Conservation (phyloP, 2,797 vertebrate species). For the Enteromius argenteus region DNA sequence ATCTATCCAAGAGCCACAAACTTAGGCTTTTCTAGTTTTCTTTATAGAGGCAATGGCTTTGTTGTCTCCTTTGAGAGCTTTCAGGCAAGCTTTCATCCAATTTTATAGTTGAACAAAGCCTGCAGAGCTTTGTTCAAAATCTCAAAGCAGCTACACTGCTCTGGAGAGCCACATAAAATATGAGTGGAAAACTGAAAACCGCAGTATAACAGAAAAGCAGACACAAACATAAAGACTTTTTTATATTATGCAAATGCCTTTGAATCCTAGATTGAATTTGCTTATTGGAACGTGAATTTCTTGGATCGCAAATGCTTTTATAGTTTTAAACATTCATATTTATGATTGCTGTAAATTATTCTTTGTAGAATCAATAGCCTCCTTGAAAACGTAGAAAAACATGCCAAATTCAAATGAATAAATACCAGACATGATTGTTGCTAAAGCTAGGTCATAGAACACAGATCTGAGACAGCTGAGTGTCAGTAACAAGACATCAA, state of each 20-base stretch:
- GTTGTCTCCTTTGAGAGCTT: slow-evolving; percentile 57
- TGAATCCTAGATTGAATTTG: slow-evolving; percentile 53
- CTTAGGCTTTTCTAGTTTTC: slow-evolving; percentile 46
- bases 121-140: slow-evolving; percentile 59
- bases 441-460: slow-evolving; percentile 16
- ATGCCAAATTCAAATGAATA: background rate
- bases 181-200: slow-evolving; percentile 52
- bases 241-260: slow-evolving; percentile 53
- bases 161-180: slow-evolving; percentile 56
- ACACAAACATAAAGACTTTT: slow-evolving; percentile 52
- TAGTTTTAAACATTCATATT: slow-evolving; percentile 54
- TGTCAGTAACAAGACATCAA: background rate
- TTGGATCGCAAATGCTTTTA: slow-evolving; percentile 33
- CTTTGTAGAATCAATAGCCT: slow-evolving; percentile 38
- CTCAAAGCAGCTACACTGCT: slow-evolving; percentile 59
- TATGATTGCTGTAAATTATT: slow-evolving; percentile 20
- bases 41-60: slow-evolving; percentile 50
- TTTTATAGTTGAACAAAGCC: slow-evolving; percentile 63
- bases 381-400: background rate
- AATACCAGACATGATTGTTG: background rate
- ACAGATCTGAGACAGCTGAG: background rate
- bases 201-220: slow-evolving; percentile 48
- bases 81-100: slow-evolving; percentile 60
- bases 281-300: slow-evolving; percentile 35
- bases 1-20: slow-evolving; percentile 46